Conservation (phyloP, 2,797 vertebrate genomes). For the Cynopterus sphinx region DNA sequence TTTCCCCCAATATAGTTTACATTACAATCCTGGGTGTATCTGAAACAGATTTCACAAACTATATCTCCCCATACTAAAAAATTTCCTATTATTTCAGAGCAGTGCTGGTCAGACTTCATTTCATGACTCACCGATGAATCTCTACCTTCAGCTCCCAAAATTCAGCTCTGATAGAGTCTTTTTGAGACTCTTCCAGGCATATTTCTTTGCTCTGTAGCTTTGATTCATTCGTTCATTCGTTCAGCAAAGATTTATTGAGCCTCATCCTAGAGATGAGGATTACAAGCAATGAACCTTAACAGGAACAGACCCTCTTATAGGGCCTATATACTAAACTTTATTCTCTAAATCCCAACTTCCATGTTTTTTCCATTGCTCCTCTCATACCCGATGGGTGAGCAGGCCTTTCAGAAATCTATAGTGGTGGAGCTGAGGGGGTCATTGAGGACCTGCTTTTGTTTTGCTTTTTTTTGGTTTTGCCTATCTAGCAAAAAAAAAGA, state of each 20-base stretch:
- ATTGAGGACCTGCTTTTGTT: neutral
- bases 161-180: neutral
- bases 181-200: neutral
- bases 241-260: neutral
- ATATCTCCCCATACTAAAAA: neutral
- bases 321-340: neutral
- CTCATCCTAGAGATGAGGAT: neutral
- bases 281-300: neutral
- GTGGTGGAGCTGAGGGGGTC: neutral
- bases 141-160: neutral
- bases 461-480: conserved; percentile 26
- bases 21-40: neutral
- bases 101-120: neutral
- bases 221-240: neutral
- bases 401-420: neutral
- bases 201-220: neutral
- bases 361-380: neutral
- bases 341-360: neutral
- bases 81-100: neutral
- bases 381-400: neutral
- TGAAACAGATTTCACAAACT: conserved; percentile 7
- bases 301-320: neutral
- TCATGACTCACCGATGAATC: neutral
- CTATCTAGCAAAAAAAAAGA: neutral
- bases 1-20: conserved; percentile 21